A percentile compares a stretch with the other conserved stretches of the same genome.
Evolutionary conservation across 2,113 vertebrate genomes (phyloP).

Genomic region (Vulpes vulpes): DNA sequence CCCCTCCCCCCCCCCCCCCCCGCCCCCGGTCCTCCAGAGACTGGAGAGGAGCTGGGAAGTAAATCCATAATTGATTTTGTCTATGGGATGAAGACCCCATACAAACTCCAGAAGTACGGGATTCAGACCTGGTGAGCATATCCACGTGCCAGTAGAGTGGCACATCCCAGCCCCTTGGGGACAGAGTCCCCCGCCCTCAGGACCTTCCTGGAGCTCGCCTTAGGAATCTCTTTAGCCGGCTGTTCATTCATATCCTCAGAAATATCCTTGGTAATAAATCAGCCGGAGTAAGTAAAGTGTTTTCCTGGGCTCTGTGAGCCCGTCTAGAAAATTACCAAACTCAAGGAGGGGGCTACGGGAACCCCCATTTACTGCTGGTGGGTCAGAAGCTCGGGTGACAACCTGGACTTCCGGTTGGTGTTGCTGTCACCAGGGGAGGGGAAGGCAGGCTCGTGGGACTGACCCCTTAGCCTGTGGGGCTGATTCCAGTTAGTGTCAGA

Average conservation of each 20-base stretch:
- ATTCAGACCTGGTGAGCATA: background rate
- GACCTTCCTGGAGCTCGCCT: background rate
- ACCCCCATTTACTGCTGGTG: background rate
- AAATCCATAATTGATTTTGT: fast-evolving
- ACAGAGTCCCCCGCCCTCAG: background rate
- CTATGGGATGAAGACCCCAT: background rate
- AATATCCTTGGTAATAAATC: background rate
- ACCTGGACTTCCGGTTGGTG: fast-evolving
- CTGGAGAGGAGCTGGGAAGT: background rate
- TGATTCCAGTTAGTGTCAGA: background rate
- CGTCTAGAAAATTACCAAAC: background rate
- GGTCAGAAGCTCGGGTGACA: background rate
- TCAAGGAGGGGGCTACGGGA: background rate
- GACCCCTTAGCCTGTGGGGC: background rate
- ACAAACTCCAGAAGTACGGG: background rate
- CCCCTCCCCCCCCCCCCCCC: fast-evolving
- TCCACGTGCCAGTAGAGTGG: fast-evolving
- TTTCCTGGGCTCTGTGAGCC: background rate
- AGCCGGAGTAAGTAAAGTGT: background rate
- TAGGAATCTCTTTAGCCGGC: background rate
- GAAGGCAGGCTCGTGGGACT: background rate
- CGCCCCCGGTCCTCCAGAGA: too few relatives aligned
- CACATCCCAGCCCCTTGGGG: background rate
- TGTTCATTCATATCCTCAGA: background rate
- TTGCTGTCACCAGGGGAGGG: background rate